Base-by-base conservation (phyloP, 2,888 invertebrate genomes). In the Epiblema foenella region DNA sequence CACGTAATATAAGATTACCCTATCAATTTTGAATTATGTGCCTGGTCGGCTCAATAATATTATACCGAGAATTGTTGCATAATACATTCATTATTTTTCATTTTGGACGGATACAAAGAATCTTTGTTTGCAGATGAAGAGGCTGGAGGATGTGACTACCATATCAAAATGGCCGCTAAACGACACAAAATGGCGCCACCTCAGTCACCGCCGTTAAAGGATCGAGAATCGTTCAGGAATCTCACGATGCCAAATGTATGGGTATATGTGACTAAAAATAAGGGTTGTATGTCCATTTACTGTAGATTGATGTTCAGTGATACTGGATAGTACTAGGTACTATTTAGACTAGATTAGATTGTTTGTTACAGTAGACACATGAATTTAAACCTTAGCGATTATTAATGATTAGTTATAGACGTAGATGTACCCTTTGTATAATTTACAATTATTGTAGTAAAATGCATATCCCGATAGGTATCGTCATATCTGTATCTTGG, bases 281-380 rank as follows among this genome's bases (percentile, higher is more conserved):
- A 85, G 83, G 87, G 89, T 89, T 91, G 86, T 90, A 88, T 91
- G 93, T 93, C 93, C 93, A 93, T 92, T 91, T 93, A 93, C 86
- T 85, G 90, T 93, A 93, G 93, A 74, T 73, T 83, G 81, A 83
- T 84, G 84, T 86, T 85, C 78, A 77, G 78, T 80, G 77, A 79
- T 81, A 79, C 74, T 65, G 74, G 72, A 74, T 33, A 46, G 75
- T 76, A n/a, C n/a, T n/a, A 77, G 76, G 24, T 24, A 24, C 24
- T 4, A 73, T 42, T 80, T 81, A 79, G 77, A 77, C 52, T 74
- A 77, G 74, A 69, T 73, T 76, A 81, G 81, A 72, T 75, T 78
- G 79, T 83, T 77, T 84, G 87, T 89, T 88, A 78, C 81, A 74
- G 89, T 90, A 89, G 89, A 83, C 74, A 78, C 77, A 82, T 80